These are phyloP conservation scores for Zaprionus lachaisei DNA, from an alignment of 1,140 invertebrate species.

Conservation along the genomic window DNA sequence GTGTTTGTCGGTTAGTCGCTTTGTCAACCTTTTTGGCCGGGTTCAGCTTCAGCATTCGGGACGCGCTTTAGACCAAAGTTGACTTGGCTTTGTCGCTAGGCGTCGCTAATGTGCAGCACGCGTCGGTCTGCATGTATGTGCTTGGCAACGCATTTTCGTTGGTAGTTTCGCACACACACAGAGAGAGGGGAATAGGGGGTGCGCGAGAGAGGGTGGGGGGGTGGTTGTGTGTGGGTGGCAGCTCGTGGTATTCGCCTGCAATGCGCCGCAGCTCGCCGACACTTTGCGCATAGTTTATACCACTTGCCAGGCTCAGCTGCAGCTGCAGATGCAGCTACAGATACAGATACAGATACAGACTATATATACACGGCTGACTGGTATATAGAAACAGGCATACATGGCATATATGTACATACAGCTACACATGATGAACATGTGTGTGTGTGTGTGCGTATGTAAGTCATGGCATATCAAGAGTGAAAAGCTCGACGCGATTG, in stretches of 20 bases:
- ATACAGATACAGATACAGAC: constrained; percentile 15
- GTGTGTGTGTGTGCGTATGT: constrained; percentile 34
- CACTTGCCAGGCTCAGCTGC: constrained; percentile 40
- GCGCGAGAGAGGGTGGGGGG: neutral
- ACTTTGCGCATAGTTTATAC: constrained; percentile 67
- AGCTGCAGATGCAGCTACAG: constrained; percentile 36
- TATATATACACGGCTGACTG: neutral
- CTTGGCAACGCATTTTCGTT: constrained; percentile 38
- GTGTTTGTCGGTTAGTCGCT: constrained; percentile 23
- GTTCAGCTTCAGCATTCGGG: constrained; percentile 25
- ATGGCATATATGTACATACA: constrained; percentile 18
- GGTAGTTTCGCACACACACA: constrained; percentile 9
- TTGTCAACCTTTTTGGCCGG: constrained; percentile 35
- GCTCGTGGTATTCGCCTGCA: constrained; percentile 25
- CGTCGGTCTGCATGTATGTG: constrained; percentile 2
- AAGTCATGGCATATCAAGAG: constrained; percentile 37
- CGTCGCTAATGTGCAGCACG: constrained; percentile 30
- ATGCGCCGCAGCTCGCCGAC: constrained; percentile 31
- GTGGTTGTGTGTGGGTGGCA: neutral
- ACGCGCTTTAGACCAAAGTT: constrained; percentile 42
- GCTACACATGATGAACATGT: neutral
- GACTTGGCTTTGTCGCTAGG: constrained; percentile 42
- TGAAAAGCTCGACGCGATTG: constrained; percentile 27
- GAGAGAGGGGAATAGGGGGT: neutral
- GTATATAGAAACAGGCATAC: constrained; percentile 14